Evolutionary conservation across 2,113 vertebrate species (phyloP).

Genomic region (Anthoscopus minutus): DNA sequence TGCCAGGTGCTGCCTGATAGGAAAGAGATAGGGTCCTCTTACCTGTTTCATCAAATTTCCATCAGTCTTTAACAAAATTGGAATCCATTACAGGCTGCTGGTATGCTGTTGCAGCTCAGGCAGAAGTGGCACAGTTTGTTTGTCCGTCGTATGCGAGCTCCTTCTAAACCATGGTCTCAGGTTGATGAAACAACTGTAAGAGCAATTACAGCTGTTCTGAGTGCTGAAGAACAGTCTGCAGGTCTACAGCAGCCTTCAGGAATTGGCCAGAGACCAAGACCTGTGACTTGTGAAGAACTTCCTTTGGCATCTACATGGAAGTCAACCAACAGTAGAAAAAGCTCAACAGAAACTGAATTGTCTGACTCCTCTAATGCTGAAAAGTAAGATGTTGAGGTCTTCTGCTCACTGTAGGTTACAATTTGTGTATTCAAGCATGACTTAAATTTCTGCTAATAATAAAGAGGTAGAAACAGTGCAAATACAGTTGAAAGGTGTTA

Average conservation of each 20-base stretch:
- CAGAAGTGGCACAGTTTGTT: conserved; percentile 93
- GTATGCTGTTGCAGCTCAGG: conserved; percentile 80
- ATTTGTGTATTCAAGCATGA: not conserved
- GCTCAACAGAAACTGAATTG: conserved; percentile 63
- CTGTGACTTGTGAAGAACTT: conserved; percentile 79
- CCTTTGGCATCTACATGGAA: conserved; percentile 68
- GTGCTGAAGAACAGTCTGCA: conserved; percentile 81
- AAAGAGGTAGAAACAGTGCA: not conserved
- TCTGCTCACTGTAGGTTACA: not conserved
- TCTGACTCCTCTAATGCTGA: conserved; percentile 61
- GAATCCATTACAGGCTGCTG: conserved; percentile 76
- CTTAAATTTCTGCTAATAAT: not conserved
- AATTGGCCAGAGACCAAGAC: conserved; percentile 89
- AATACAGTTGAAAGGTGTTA: not conserved
- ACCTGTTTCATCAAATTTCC: not conserved
- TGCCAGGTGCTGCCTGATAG: not conserved
- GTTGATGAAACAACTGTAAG: conserved; percentile 82
- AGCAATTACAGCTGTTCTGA: conserved; percentile 81
- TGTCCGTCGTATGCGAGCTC: conserved; percentile 80
- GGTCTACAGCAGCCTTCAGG: conserved; percentile 89
- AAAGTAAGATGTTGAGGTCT: conserved; percentile 64
- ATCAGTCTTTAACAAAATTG: not conserved
- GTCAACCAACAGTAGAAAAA: conserved; percentile 65
- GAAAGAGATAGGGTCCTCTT: fast-evolving
- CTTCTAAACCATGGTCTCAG: conserved; percentile 86